phyloP scores from a whole-genome alignment of 2,113 vertebrate genomes.

The Falcunculus frontatus region DNA sequence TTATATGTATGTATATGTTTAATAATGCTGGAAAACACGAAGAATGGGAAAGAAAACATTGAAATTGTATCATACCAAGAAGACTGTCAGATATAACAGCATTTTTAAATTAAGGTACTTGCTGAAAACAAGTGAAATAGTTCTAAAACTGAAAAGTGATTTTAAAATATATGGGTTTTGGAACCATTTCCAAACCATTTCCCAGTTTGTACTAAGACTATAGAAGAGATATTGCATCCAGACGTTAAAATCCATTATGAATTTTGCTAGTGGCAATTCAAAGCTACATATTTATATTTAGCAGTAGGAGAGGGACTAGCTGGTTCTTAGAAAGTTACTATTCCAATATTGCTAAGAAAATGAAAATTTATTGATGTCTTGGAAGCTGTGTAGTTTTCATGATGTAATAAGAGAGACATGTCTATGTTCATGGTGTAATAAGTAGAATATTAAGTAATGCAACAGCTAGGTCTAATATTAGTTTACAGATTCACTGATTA shows the following conservation, averaged over 20 bases:
- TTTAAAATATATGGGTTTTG: neutral
- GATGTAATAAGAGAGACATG: neutral
- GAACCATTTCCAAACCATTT: neutral
- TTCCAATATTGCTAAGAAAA: neutral
- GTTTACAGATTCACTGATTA: constrained; percentile 45
- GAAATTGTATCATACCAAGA: neutral
- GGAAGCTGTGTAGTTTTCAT: neutral
- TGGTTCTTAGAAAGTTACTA: neutral
- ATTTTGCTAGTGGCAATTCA: neutral
- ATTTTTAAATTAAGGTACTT: neutral
- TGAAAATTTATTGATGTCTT: neutral
- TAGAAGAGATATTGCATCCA: neutral
- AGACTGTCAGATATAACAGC: neutral
- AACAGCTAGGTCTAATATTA: constrained; percentile 14
- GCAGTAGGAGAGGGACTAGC: neutral
- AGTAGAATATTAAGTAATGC: neutral
- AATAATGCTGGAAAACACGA: neutral
- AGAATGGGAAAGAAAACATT: neutral
- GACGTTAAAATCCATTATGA: neutral
- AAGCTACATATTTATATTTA: neutral
- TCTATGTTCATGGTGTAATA: neutral
- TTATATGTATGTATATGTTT: neutral
- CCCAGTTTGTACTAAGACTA: neutral
- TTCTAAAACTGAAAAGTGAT: neutral
- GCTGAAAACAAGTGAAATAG: neutral